Base-by-base conservation (phyloP, 2,797 vertebrate genomes). In the Distichodus sexfasciatus region DNA sequence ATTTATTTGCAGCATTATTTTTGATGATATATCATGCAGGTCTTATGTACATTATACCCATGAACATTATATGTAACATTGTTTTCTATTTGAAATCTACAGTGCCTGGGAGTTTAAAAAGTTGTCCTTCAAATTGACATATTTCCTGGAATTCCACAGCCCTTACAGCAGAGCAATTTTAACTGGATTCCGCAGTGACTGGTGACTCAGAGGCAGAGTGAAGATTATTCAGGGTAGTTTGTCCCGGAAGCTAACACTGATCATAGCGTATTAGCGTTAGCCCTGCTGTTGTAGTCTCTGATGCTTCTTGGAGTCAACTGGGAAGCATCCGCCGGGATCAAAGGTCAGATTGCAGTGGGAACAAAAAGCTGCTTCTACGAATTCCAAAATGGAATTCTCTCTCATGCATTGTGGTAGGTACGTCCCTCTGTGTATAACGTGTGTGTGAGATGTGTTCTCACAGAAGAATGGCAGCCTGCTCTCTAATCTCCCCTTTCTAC, bases 181-280 rank as follows among this genome's bases (percentile, higher is more conserved):
- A 79, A 58, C 57, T 66, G 50, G 57, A 75, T 74, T 82, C 74
- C 65, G 31, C n/a, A n/a, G n/a, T n/a, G n/a, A n/a, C 48, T 36
- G 15, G 51, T 69, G 74, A 76, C 75, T 76, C 72, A 71, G 75
- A 79, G 80, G 79, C 69, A 79, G 69, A 50, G 53, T 71, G 69
- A 74, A 75, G n/a, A n/a, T n/a, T n/a, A 69, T 78, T 83, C 72
- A 82, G 62, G 70, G 70, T 79, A 76, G 81, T 81, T 81, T 74
- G 63, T 74, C 74, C 66, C 72, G 29, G 85, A 87, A 87, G 84
- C 86, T 83, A 74, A 71, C 78, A 85, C 81, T 83, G 86, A 87
- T 87, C 61, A 44, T 70, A 55, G 12, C 11, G 41, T 33, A 40
- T 68, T 40, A 63, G 83, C 77, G 79, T 2, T 41, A 48, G 78